phyloP scores from a whole-genome alignment of 1,140 invertebrate species.

The Cydia fagiglandana region DNA sequence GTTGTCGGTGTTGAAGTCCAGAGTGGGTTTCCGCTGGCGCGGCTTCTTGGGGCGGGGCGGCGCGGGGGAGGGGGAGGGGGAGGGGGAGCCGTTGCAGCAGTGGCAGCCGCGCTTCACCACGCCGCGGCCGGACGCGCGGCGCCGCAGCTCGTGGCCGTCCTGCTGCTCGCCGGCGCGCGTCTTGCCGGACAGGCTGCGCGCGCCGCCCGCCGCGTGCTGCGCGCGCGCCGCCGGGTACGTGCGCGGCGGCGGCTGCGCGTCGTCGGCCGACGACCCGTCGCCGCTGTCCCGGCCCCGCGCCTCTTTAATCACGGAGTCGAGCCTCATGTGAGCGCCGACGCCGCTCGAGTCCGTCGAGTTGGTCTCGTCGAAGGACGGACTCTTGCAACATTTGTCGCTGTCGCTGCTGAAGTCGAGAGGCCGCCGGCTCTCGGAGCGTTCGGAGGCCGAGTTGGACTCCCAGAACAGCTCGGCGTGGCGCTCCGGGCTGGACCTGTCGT shows the following conservation, averaged over 20 bases:
- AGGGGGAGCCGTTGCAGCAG: conserved; percentile 66
- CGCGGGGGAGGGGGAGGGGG: conserved; percentile 40
- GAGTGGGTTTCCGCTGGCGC: conserved; percentile 55
- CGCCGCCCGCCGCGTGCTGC: conserved; percentile 51
- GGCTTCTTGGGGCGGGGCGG: conserved; percentile 61
- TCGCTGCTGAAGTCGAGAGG: conserved; percentile 74
- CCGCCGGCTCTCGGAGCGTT: conserved; percentile 61
- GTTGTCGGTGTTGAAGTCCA: conserved; percentile 52
- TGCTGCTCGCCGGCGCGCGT: conserved; percentile 61
- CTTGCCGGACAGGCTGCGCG: conserved; percentile 61
- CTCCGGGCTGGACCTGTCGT: conserved; percentile 70
- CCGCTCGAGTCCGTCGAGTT: conserved; percentile 72
- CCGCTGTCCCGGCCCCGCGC: conserved; percentile 58
- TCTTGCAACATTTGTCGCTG: conserved; percentile 77
- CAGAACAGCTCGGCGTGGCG: conserved; percentile 71
- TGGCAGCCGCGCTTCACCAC: conserved; percentile 74
- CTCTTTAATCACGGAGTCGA: conserved; percentile 75
- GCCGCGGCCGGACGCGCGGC: conserved; percentile 65
- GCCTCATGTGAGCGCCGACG: conserved; percentile 61
- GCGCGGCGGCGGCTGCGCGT: conserved; percentile 56
- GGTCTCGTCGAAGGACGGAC: conserved; percentile 71
- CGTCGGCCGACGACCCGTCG: conserved; percentile 57
- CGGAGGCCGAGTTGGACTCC: conserved; percentile 71
- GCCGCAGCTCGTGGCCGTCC: conserved; percentile 47
- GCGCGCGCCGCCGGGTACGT: conserved; percentile 60